These are phyloP conservation scores for Mastigias papua DNA, from an alignment of 30 jellyfish, hydroid and myxozoan genomes.

Conservation along the genomic window DNA sequence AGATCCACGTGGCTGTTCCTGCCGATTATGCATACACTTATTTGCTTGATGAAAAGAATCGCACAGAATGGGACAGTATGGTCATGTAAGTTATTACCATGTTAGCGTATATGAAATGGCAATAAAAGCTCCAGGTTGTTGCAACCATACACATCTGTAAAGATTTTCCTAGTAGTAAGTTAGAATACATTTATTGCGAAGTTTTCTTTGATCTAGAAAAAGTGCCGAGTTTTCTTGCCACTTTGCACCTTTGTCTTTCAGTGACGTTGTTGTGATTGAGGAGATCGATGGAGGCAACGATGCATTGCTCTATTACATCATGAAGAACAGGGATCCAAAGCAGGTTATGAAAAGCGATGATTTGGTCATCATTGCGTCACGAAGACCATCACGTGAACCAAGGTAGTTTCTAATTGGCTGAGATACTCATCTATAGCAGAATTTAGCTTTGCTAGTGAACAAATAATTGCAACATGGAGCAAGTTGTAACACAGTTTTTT, in stretches of 20 bases:
- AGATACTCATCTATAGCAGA: too few species aligned
- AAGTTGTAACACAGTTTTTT: too few species aligned
- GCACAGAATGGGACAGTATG: conserved; percentile 57
- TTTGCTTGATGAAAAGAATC: conserved; percentile 40
- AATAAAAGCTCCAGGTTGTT: too few species aligned
- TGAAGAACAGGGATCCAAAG: conserved; percentile 57
- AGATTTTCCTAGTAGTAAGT: too few species aligned
- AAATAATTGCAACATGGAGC: too few species aligned
- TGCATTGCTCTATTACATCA: conserved; percentile 60
- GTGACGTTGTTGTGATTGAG: conserved; percentile 47
- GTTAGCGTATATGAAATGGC: too few species aligned
- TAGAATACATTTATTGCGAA: too few species aligned
- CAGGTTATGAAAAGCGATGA: conserved; percentile 67
- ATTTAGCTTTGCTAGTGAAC: too few species aligned
- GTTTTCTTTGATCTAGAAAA: too few species aligned
- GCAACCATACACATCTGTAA: too few species aligned
- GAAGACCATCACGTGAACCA: conserved; percentile 66
- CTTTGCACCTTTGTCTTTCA: background rate
- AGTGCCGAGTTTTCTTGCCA: too few species aligned
- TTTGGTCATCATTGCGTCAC: conserved; percentile 64
- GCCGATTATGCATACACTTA: conserved; percentile 43
- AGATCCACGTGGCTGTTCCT: conserved; percentile 32
- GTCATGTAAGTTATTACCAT: conserved; percentile 17
- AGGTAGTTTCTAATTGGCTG: too few species aligned
- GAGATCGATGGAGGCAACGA: conserved; percentile 65